Conservation (phyloP, 2,113 vertebrate species). For the Puma concolor region DNA sequence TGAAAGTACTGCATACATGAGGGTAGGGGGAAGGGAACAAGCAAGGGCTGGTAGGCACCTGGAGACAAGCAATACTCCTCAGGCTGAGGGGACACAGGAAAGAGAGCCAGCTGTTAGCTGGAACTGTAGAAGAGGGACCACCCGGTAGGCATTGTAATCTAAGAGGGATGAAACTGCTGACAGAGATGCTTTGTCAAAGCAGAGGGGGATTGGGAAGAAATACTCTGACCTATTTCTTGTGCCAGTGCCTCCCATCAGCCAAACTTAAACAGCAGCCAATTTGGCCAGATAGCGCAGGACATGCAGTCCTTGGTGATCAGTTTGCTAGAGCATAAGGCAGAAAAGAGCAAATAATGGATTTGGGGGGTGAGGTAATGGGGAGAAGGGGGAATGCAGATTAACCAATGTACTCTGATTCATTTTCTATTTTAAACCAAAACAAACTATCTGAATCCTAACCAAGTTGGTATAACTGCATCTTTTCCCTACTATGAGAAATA, state of each 20-base stretch:
- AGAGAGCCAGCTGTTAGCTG: background rate
- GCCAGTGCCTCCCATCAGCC: background rate
- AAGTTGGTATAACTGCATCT: background rate
- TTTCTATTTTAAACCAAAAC: slow-evolving; percentile 10
- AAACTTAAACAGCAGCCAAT: background rate
- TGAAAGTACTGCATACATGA: background rate
- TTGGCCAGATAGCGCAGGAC: background rate
- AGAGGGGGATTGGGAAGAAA: background rate
- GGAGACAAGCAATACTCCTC: background rate
- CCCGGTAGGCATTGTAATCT: background rate
- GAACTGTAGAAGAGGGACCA: background rate
- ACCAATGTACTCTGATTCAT: background rate
- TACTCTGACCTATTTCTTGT: background rate
- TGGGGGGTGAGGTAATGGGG: background rate
- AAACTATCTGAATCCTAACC: background rate
- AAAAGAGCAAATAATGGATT: background rate
- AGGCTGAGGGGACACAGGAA: background rate
- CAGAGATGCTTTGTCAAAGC: background rate
- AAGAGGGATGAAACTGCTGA: background rate
- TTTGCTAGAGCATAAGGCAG: background rate
- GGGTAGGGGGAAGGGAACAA: background rate
- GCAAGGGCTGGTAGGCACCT: background rate
- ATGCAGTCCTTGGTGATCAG: background rate
- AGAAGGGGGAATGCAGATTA: background rate
- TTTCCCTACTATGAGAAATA: background rate